Percentiles rank a stretch among this genome's conserved stretches.
Conservation (phyloP, 2,797 vertebrate species). For the Chiloscyllium punctatum region DNA sequence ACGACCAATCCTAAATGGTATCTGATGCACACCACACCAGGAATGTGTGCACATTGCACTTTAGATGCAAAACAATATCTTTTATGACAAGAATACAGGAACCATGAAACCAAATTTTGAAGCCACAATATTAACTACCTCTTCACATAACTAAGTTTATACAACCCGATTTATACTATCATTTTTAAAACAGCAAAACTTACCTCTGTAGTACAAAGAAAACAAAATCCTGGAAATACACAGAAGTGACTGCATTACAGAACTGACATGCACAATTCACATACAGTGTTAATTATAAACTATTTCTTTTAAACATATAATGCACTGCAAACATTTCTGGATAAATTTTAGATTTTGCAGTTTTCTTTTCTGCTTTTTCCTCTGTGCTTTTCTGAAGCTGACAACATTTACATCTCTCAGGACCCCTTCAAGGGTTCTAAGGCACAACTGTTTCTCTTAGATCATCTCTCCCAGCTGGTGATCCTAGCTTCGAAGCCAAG, state of each 20-base stretch:
- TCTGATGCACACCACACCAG: no score
- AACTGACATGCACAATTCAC: no score
- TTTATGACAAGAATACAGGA: no score
- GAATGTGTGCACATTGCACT: no score
- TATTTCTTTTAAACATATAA: neutral
- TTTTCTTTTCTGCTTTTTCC: neutral
- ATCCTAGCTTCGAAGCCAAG: neutral
- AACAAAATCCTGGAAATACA: neutral
- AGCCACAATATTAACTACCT: neutral
- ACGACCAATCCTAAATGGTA: no score
- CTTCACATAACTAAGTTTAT: neutral
- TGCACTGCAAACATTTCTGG: neutral
- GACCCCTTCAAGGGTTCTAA: neutral
- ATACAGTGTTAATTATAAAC: neutral
- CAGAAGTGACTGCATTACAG: neutral
- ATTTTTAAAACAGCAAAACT: neutral
- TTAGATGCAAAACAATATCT: no score
- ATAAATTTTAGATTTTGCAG: neutral
- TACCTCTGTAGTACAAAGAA: neutral
- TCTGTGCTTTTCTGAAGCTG: neutral
- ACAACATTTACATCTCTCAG: neutral
- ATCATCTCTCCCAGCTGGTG: neutral
- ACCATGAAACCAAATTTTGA: no score
- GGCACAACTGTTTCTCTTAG: neutral
- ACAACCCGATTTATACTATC: neutral